Conservation (phyloP, 2,888 invertebrate species). For the Drosophila conformis region DNA sequence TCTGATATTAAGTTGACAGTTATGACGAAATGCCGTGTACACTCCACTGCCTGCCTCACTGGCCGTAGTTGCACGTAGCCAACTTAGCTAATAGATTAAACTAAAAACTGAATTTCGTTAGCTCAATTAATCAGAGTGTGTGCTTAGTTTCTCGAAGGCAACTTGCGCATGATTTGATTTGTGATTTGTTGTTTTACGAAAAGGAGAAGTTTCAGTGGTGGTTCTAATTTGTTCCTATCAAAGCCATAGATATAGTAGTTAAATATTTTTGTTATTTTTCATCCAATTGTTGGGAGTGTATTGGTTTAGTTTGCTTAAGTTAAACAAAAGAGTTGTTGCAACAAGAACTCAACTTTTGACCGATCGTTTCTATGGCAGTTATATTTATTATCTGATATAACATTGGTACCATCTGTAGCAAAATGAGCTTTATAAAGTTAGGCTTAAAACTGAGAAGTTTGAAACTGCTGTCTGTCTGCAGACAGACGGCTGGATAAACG, state of each 20-base stretch:
- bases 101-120: neutral
- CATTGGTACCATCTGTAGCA: accelerated
- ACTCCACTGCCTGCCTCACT: conserved; percentile 18
- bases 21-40: conserved; percentile 63
- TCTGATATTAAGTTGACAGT: conserved; percentile 76
- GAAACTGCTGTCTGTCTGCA: too few species aligned
- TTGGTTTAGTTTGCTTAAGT: too few species aligned
- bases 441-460: neutral
- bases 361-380: neutral
- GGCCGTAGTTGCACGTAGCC: neutral
- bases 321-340: neutral
- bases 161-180: neutral
- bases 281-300: too few species aligned
- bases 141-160: neutral
- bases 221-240: neutral
- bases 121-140: conserved; percentile 5
- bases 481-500: too few species aligned
- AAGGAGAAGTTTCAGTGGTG: neutral
- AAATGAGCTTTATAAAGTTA: neutral
- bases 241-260: too few species aligned
- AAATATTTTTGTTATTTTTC: too few species aligned
- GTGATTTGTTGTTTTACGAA: neutral
- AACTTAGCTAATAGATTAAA: conserved; percentile 4
- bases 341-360: neutral
- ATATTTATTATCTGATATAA: neutral